phyloP scores from a whole-genome alignment of 2,888 invertebrate species.

The Phaonia tiefii region DNA sequence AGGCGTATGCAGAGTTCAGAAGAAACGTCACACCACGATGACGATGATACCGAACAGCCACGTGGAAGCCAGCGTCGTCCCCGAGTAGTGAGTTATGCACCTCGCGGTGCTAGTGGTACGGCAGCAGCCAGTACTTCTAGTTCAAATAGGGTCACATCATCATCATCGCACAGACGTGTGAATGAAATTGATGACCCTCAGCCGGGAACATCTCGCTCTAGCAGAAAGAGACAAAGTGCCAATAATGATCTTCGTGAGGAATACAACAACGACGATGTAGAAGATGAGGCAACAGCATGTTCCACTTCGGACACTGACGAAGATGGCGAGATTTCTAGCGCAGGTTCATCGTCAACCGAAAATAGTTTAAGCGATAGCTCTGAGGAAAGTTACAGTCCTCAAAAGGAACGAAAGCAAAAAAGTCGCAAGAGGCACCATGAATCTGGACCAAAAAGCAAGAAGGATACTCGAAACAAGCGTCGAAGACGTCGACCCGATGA shows the following conservation, averaged over 20 bases:
- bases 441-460: slow-evolving; percentile 50
- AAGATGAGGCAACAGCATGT: slow-evolving; percentile 44
- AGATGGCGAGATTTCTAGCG: slow-evolving; percentile 58
- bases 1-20: slow-evolving; percentile 73
- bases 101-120: slow-evolving; percentile 66
- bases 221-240: slow-evolving; percentile 70
- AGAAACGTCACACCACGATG: slow-evolving; percentile 75
- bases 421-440: slow-evolving; percentile 63
- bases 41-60: slow-evolving; percentile 71
- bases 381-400: slow-evolving; percentile 82
- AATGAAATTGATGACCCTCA: slow-evolving; percentile 55
- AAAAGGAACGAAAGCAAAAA: slow-evolving; percentile 73
- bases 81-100: slow-evolving; percentile 50
- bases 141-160: slow-evolving; percentile 79
- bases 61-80: slow-evolving; percentile 69
- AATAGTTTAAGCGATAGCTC: slow-evolving; percentile 80
- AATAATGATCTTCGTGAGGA: slow-evolving; percentile 71
- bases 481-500: slow-evolving; percentile 68
- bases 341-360: slow-evolving; percentile 73
- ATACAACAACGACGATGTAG: slow-evolving; percentile 63
- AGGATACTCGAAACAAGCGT: slow-evolving; percentile 57
- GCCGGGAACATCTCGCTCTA: slow-evolving; percentile 70
- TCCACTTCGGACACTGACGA: slow-evolving; percentile 66
- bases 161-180: slow-evolving; percentile 74
- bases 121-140: slow-evolving; percentile 70